Evolutionary conservation across 1,140 invertebrate species (phyloP).

Genomic region (Diabrotica virgifera): DNA sequence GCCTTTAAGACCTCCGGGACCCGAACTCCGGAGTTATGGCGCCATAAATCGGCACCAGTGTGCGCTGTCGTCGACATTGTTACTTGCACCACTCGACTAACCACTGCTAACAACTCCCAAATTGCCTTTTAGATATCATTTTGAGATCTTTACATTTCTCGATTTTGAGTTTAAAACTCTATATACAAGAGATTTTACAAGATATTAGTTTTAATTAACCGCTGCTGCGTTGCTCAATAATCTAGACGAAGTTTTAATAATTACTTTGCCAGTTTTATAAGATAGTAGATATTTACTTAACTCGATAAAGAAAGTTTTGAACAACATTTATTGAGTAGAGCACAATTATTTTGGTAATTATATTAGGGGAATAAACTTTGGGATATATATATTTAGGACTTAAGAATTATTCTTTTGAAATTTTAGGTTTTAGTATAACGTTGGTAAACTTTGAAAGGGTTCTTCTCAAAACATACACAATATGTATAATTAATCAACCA

Average conservation of each 20-base stretch:
- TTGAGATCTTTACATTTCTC: slow-evolving; percentile 20
- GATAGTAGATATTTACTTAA: no score
- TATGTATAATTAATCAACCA: no score
- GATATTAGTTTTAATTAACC: slow-evolving; percentile 3
- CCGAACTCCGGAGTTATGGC: slow-evolving; percentile 31
- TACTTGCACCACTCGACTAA: slow-evolving; percentile 43
- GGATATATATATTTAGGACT: no score
- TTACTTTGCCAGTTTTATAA: no score
- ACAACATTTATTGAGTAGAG: no score
- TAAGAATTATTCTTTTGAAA: no score
- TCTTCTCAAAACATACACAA: no score
- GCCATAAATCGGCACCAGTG: slow-evolving; percentile 40
- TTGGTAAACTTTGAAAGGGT: no score
- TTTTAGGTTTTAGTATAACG: no score
- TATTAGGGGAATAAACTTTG: no score
- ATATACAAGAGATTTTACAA: slow-evolving; percentile 3
- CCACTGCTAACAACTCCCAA: slow-evolving; percentile 47
- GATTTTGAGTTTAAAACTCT: slow-evolving; percentile 10
- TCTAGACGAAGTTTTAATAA: not conserved
- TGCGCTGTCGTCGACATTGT: slow-evolving; percentile 39
- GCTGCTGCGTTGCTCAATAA: not conserved
- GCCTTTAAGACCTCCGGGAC: slow-evolving; percentile 22
- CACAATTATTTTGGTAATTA: no score
- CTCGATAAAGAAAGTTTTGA: no score
- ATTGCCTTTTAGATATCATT: slow-evolving; percentile 44